Evolutionary conservation across 2,113 vertebrate genomes (phyloP).

Genomic region (Nothocercus nigrocapillus): DNA sequence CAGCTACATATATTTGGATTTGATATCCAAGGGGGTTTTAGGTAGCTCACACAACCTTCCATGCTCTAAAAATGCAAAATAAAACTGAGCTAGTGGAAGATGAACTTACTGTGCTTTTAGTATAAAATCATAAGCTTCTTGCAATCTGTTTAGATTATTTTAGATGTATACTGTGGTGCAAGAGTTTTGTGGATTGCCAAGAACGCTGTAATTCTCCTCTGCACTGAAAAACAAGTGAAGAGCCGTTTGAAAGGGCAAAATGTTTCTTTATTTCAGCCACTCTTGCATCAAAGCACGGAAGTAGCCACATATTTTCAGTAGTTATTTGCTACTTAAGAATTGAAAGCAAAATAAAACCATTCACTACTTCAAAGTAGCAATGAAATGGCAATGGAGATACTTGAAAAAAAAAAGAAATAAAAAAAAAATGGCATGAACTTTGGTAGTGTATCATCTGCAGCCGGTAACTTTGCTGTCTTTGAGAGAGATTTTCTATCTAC

Average conservation of each 20-base stretch:
- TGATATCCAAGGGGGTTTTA: background rate
- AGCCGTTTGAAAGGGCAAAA: background rate
- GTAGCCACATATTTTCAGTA: conserved; percentile 12
- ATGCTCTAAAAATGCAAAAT: background rate
- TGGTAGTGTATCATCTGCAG: background rate
- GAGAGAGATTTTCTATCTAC: background rate
- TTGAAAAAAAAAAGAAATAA: background rate
- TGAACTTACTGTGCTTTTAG: background rate
- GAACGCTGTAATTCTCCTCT: background rate
- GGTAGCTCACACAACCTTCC: background rate
- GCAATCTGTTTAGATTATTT: background rate
- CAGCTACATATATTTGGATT: background rate
- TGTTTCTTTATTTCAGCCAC: conserved; percentile 7
- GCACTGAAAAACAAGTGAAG: background rate
- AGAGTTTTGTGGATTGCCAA: background rate
- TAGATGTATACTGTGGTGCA: background rate
- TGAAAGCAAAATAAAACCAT: conserved; percentile 3
- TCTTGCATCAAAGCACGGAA: background rate
- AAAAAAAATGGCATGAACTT: background rate
- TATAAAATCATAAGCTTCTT: background rate
- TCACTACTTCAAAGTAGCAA: background rate
- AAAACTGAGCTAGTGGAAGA: background rate
- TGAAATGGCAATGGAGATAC: background rate
- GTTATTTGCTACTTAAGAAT: background rate
- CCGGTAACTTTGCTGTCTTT: background rate